Conservation (phyloP, 2,888 invertebrate genomes). For the Artemia sp. region DNA sequence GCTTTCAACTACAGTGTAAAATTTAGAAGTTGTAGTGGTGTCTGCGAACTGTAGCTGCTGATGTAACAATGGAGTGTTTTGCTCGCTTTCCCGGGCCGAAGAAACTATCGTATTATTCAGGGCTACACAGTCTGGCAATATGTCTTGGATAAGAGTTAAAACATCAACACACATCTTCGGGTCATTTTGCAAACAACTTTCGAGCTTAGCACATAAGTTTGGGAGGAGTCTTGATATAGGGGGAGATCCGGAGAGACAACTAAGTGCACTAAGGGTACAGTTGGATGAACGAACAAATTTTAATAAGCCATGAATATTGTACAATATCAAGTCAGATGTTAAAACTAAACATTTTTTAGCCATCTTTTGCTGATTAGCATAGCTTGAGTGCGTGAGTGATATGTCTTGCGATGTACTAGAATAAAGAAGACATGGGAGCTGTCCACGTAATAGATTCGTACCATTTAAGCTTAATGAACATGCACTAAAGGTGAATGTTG, state of each 20-base stretch:
- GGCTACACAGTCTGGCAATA: slow-evolving; percentile 60
- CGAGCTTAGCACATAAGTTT: slow-evolving; percentile 13
- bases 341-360: not conserved
- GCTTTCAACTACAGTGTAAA: slow-evolving; percentile 82
- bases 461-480: slow-evolving; percentile 89
- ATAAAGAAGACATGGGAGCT: slow-evolving; percentile 81
- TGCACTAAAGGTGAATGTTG: slow-evolving; percentile 70
- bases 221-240: not conserved
- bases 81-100: slow-evolving; percentile 29
- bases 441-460: slow-evolving; percentile 84
- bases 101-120: slow-evolving; percentile 34
- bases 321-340: not conserved
- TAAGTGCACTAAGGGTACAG: not conserved
- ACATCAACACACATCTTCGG: slow-evolving; percentile 45
- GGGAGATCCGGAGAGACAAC: not conserved
- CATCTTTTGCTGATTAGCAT: not conserved
- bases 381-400: not conserved
- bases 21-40: slow-evolving; percentile 55
- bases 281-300: not conserved
- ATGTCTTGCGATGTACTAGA: slow-evolving; percentile 38
- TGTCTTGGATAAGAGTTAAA: slow-evolving; percentile 63
- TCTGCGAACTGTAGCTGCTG: not conserved
- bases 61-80: not conserved
- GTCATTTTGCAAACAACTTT: slow-evolving; percentile 30
- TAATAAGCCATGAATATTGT: not conserved